These are phyloP conservation scores for Microtus richardsoni DNA, from an alignment of 2,113 vertebrate genomes.

Conservation along the genomic window DNA sequence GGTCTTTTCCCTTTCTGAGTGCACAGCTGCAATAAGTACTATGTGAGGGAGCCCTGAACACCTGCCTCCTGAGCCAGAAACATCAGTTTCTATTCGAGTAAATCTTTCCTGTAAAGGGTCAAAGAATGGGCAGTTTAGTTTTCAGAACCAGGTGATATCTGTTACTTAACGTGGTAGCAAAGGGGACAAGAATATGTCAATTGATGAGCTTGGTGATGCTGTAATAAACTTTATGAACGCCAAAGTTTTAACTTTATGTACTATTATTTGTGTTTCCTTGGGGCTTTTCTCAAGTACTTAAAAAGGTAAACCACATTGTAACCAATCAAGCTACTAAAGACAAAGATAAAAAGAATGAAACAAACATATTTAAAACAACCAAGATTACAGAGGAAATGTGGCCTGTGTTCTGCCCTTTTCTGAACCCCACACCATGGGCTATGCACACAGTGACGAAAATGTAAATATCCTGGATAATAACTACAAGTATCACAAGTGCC, in stretches of 20 bases:
- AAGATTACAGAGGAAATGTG: neutral
- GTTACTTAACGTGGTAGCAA: neutral
- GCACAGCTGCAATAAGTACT: neutral
- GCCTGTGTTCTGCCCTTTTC: neutral
- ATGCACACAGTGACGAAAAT: neutral
- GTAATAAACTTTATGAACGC: neutral
- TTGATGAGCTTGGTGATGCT: neutral
- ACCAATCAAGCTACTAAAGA: neutral
- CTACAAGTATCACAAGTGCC: neutral
- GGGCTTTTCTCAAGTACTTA: constrained; percentile 41
- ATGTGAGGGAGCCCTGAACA: neutral
- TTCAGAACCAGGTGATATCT: neutral
- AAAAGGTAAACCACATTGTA: neutral
- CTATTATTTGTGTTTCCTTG: neutral
- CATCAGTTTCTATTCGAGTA: neutral
- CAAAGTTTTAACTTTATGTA: constrained; percentile 34
- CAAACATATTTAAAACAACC: neutral
- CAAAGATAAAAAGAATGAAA: neutral
- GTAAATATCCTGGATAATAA: neutral
- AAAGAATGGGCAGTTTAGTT: neutral
- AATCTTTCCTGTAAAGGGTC: neutral
- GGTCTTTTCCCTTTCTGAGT: neutral
- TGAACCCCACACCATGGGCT: neutral
- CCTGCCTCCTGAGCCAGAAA: neutral
- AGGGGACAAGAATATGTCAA: neutral